Conservation (phyloP, 2,797 vertebrate species). For the Paguma larvata region DNA sequence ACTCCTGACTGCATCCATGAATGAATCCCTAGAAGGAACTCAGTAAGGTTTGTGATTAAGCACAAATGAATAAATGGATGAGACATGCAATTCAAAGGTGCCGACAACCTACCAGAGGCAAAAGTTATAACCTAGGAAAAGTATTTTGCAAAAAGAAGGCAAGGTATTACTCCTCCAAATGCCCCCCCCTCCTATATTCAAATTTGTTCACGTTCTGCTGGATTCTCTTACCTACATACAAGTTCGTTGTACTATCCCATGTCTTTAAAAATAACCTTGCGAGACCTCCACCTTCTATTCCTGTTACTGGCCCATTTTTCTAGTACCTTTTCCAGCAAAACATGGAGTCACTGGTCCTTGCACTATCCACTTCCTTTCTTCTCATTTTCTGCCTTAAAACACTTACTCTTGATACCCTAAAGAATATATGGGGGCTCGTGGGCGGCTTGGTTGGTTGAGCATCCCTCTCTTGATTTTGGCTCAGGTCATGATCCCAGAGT, state of each 20-base stretch:
- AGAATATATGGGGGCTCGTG: not conserved
- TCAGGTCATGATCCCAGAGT: too few species aligned
- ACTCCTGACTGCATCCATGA: not conserved
- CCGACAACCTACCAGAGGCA: not conserved
- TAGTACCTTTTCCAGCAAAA: not conserved
- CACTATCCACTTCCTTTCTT: not conserved
- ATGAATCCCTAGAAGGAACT: not conserved
- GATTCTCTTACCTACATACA: not conserved
- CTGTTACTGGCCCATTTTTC: not conserved
- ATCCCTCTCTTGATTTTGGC: too few species aligned
- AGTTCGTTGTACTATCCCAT: not conserved
- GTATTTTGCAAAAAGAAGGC: not conserved
- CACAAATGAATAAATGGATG: not conserved
- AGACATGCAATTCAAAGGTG: not conserved
- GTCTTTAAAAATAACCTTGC: not conserved
- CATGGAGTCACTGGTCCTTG: not conserved
- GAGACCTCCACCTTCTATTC: not conserved
- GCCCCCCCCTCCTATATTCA: not conserved
- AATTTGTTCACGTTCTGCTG: not conserved
- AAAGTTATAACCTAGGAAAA: not conserved
- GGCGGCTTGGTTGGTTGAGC: too few species aligned
- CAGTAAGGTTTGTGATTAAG: not conserved
- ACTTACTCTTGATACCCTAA: not conserved
- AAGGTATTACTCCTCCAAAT: not conserved
- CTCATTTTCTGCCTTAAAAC: constrained; percentile 17